Evolutionary conservation across 2,113 vertebrate genomes (phyloP).

Genomic region (Platycercus adscitus): DNA sequence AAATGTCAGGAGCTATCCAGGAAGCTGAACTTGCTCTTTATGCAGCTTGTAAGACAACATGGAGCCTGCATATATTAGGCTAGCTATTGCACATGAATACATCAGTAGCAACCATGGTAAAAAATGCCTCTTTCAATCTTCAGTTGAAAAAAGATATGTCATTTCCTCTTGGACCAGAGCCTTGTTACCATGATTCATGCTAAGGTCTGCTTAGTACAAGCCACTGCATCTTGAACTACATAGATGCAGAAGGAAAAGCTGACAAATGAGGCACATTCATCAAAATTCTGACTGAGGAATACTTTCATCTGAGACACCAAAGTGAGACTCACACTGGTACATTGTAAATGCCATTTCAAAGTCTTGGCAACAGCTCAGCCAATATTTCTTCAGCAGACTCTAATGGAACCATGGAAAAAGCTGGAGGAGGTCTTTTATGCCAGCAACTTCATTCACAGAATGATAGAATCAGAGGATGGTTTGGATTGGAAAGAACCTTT

Average conservation of each 20-base stretch:
- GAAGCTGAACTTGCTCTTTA: neutral
- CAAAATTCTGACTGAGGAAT: neutral
- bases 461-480: neutral
- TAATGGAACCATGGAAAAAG: neutral
- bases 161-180: slow-evolving; percentile 5
- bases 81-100: neutral
- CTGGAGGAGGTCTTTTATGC: neutral
- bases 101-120: neutral
- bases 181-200: neutral
- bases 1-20: neutral
- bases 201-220: neutral
- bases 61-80: neutral
- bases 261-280: neutral
- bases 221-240: neutral
- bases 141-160: neutral
- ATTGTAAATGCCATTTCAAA: neutral
- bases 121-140: neutral
- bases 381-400: neutral
- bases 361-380: neutral
- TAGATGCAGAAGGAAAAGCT: neutral
- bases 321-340: neutral
- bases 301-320: fast-evolving
- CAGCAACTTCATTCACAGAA: neutral
- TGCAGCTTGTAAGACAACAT: neutral
- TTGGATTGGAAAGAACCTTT: neutral